Base-by-base conservation (phyloP, 2,888 invertebrate species). In the Phania funesta region DNA sequence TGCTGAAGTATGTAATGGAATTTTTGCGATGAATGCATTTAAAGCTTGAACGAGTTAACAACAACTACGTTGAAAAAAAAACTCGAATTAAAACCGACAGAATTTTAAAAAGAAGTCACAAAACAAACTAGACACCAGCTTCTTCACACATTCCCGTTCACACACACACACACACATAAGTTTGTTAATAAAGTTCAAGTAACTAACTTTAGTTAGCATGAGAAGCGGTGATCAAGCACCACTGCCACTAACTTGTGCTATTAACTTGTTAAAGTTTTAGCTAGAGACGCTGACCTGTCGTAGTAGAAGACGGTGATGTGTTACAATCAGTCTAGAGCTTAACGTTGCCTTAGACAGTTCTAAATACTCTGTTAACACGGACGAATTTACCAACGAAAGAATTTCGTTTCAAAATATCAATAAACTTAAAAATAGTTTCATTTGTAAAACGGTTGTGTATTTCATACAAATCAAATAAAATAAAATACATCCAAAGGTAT, bases 331-430 rank as follows among this genome's bases (percentile, higher is more conserved):
- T 82, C 82, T 82, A 82, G 35, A 79, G 74, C 58, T 52, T 70
- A 79, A 75, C 82, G 64, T 82, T 82, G 82, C 56, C 82, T 64
- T 46, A 82, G 64, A 79, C 70, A 75, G 82, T 79, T 35, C 38
- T 48, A 8, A 52, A 13, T 18, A 20, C 16, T 74, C 79, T 73
- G 70, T 75, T 74, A 70, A 44, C 41, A 48, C 77, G 77, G 16
- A 67, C 60, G 35, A 71, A 65, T 44, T 24, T n/a, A 2, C 20
- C 22, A 0, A 7, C n/a, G n/a, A 52, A 64, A 64, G 13, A 29
- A 46, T 8, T 3, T n/a, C 11, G 9, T 38, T 22, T 11, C 29
- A 2, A 20, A 56, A 7, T 11, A 6, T 16, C 46, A 26, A 29
- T n/a, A 60, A 44, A 16, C 9, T 29, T 54, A 13, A 52, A 58